phyloP scores from a whole-genome alignment of 2,888 invertebrate genomes.

The Latrodectus elegans region DNA sequence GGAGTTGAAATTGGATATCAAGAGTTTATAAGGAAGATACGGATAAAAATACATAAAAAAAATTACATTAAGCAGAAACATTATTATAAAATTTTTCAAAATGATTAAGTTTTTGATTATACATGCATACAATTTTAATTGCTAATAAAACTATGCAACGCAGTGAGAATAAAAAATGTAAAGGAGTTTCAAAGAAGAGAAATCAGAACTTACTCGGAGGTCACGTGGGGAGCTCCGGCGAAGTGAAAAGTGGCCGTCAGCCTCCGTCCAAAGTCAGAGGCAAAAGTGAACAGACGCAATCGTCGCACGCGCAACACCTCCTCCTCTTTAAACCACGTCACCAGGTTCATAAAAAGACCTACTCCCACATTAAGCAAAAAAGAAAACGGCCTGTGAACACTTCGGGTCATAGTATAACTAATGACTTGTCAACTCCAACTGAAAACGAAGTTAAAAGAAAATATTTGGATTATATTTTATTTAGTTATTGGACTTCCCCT shows the following conservation, averaged over 20 bases:
- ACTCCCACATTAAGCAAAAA: conserved; percentile 15
- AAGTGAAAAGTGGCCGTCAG: conserved; percentile 18
- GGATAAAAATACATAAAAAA: too few species aligned
- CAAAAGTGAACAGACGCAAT: conserved; percentile 17
- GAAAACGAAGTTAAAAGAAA: conserved; percentile 34
- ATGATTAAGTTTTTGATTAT: not conserved
- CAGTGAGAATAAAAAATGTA: not conserved
- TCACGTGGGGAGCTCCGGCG: conserved; percentile 37
- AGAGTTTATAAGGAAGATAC: too few species aligned
- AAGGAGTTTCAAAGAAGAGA: not conserved
- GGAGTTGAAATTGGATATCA: too few species aligned
- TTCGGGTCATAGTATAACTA: conserved; percentile 60
- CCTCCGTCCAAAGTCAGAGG: not conserved
- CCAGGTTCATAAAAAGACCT: not conserved
- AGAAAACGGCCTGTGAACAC: conserved; percentile 18
- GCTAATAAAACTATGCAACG: not conserved
- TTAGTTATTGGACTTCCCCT: conserved; percentile 57
- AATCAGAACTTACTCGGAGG: not conserved
- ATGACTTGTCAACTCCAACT: conserved; percentile 47
- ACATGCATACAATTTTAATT: not conserved
- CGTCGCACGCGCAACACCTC: conserved; percentile 28
- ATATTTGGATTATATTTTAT: conserved; percentile 48
- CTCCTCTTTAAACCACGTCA: conserved; percentile 35
- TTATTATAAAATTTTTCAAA: too few species aligned
- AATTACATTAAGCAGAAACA: too few species aligned